These are phyloP conservation scores for Chirona hameri DNA, from an alignment of 2,888 invertebrate species.

Conservation along the genomic window DNA sequence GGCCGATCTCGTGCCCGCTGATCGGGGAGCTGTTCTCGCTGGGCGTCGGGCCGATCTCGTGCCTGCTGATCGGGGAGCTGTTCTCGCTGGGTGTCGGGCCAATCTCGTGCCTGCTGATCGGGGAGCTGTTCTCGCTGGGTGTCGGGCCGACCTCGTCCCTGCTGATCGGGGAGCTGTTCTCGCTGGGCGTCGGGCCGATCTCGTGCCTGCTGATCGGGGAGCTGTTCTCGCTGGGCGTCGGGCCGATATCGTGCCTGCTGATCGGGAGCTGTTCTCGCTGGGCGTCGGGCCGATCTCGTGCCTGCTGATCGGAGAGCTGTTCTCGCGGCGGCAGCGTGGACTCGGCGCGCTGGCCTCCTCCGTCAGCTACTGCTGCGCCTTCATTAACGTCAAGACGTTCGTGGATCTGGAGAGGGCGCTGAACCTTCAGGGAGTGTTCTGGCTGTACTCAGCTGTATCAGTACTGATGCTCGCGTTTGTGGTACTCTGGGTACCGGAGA, in stretches of 20 bases:
- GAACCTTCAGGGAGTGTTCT: constrained; percentile 78
- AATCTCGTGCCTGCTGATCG: too few species aligned
- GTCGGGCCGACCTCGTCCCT: constrained; percentile 86
- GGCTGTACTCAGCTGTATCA: too few species aligned
- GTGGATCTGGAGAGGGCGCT: constrained; percentile 73
- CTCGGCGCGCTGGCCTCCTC: constrained; percentile 81
- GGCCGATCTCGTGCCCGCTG: constrained; percentile 80
- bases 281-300: constrained; percentile 86
- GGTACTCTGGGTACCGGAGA: too few species aligned
- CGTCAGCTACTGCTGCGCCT: constrained; percentile 81
- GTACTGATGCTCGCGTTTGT: too few species aligned
- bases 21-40: constrained; percentile 74
- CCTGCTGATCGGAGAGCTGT: constrained; percentile 75
- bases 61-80: constrained; percentile 76
- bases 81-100: constrained; percentile 80
- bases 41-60: constrained; percentile 83
- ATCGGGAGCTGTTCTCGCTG: constrained; percentile 74
- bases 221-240: constrained; percentile 75
- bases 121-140: constrained; percentile 76
- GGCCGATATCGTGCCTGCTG: constrained; percentile 80
- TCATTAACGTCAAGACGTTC: constrained; percentile 80
- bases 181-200: constrained; percentile 80
- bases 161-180: constrained; percentile 76
- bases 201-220: constrained; percentile 81
- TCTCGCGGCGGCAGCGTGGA: constrained; percentile 68